Conservation (phyloP, 2,888 invertebrate species). For the Caenorhabditis panamensis region DNA sequence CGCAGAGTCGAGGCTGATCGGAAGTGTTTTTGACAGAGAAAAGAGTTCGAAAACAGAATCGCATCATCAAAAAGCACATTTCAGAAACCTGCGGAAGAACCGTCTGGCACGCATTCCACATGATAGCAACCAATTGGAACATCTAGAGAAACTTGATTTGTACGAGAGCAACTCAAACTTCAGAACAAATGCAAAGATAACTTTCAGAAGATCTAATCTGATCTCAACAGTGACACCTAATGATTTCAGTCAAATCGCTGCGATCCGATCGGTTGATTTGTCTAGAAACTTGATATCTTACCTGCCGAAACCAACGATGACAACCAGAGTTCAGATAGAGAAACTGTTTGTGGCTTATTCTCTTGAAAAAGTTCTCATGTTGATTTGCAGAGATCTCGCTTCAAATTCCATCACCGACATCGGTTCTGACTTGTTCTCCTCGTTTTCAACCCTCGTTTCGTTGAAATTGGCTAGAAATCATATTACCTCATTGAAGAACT, state of each 20-base stretch:
- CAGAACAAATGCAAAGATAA: background rate
- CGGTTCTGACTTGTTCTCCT: conserved; percentile 60
- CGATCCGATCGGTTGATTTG: conserved; percentile 59
- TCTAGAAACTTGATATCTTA: conserved; percentile 62
- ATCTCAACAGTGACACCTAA: conserved; percentile 41
- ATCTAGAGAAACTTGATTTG: conserved; percentile 68
- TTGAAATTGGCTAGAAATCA: conserved; percentile 68
- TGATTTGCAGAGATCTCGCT: conserved; percentile 69
- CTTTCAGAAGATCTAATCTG: conserved; percentile 64
- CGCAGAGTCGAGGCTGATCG: conserved; percentile 3
- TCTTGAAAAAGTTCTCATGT: no score
- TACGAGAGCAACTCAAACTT: conserved; percentile 11
- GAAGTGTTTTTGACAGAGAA: conserved; percentile 26
- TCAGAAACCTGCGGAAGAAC: conserved; percentile 69
- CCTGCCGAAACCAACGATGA: conserved; percentile 45
- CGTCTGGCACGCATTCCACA: conserved; percentile 62
- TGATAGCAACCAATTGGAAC: conserved; percentile 40
- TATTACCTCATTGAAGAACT: conserved; percentile 54
- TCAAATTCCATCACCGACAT: conserved; percentile 67
- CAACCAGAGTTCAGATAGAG: conserved; percentile 22
- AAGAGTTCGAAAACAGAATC: no score
- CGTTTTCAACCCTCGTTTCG: conserved; percentile 60
- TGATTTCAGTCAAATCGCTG: conserved; percentile 50
- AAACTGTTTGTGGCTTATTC: conserved; percentile 19
- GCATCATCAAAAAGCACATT: no score